Base-by-base conservation (phyloP, 2,888 invertebrate genomes). In the Celastrina argiolus region DNA sequence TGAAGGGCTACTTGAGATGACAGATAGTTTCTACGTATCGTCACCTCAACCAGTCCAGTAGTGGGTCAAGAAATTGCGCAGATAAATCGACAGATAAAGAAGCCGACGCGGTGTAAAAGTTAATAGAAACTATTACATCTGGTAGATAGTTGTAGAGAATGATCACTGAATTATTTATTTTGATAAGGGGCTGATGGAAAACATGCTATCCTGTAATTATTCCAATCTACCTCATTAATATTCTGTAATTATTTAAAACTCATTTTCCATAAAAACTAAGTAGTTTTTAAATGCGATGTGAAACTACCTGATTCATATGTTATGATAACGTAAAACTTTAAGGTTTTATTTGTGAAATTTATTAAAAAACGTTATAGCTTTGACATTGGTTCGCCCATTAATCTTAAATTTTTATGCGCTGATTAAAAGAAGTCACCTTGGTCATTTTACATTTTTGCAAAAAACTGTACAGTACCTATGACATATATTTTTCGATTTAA, bases 81-180 rank as follows among this genome's bases (percentile, higher is more conserved):
- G 88, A 88, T 88, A 84, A 88, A 88, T 87, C 87, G 87, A 87
- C 85, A 84, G 88, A 88, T 88, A 88, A 86, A 77, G 78, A 80
- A 79, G 78, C 76, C 78, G 78, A 81, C 80, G 81, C 77, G 77
- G 80, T 81, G 82, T 80, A 79, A 85, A 85, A 82, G 83, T 80
- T 83, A 85, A 85, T 85, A 80, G 83, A 82, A 84, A 83, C 82
- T 77, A 79, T 81, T 84, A 75, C 77, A 81, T 81, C 78, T 78
- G 76, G 77, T 18, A 56, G 18, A 76, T 73, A 78, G 78, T 83
- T 82, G 81, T 81, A 22, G 65, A 72, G 72, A 72, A 69, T 76
- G 80, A 81, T 82, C 81, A 76, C 78, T 72, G 71, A 78, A 81
- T 80, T 75, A 81, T 80, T 83, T 79, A 78, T 81, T 69, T 74